Evolutionary conservation across 2,797 vertebrate genomes (phyloP).

Genomic region (Tenualosa ilisha): DNA sequence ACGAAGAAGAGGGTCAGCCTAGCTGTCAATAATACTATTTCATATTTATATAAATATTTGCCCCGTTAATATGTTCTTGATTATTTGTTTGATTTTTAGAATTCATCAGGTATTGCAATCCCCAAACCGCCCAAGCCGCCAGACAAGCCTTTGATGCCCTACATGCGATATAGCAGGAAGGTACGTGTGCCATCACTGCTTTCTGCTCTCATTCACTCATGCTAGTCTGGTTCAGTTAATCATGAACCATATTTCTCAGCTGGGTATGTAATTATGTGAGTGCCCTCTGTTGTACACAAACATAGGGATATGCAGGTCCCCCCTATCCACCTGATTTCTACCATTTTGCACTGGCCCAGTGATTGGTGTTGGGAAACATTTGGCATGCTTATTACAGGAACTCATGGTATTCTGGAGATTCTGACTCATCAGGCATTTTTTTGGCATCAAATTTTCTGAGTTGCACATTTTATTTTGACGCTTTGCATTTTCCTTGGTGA

Average conservation of each 20-base stretch:
- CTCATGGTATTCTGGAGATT: neutral
- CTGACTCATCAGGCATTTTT: neutral
- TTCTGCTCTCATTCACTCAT: neutral
- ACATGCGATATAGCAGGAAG: slow-evolving; percentile 99
- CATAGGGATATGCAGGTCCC: slow-evolving; percentile 3
- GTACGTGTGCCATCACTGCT: slow-evolving; percentile 72
- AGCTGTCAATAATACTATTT: neutral
- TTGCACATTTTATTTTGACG: neutral
- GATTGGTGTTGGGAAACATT: slow-evolving; percentile 5
- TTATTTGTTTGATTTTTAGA: slow-evolving; percentile 55
- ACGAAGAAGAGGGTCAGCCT: neutral
- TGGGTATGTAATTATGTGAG: slow-evolving; percentile 4
- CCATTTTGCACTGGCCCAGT: slow-evolving; percentile 5
- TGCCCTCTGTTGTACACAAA: slow-evolving; percentile 6
- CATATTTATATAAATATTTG: neutral
- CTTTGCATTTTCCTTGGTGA: neutral
- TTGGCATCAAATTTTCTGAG: neutral
- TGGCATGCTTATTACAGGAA: neutral
- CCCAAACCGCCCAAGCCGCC: slow-evolving; percentile 98
- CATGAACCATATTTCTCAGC: neutral
- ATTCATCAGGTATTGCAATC: slow-evolving; percentile 95
- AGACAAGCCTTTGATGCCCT: slow-evolving; percentile 99
- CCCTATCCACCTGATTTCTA: slow-evolving; percentile 23
- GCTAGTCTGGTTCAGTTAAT: slow-evolving; percentile 7
- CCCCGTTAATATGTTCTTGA: neutral